Percentiles rank a stretch among this genome's conserved stretches.
Evolutionary conservation across 2,888 invertebrate genomes (phyloP).

Genomic region (Mayetiola destructor): DNA sequence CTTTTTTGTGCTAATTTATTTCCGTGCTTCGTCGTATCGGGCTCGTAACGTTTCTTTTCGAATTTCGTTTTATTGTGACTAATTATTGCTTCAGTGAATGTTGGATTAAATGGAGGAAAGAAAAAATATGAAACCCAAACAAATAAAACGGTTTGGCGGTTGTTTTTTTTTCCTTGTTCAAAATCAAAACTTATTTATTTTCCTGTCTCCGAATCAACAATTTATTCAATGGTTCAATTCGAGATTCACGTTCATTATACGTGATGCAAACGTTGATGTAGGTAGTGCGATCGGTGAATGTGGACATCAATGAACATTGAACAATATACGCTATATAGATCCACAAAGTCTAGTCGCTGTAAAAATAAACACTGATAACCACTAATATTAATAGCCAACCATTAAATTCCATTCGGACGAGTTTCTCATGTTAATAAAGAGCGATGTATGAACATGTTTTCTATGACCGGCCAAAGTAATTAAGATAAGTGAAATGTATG

Average conservation of each 20-base stretch:
- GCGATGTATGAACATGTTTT: background rate
- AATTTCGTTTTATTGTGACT: background rate
- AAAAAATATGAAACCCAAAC: background rate
- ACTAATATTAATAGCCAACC: constrained; percentile 2
- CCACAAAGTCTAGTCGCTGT: background rate
- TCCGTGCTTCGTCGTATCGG: background rate
- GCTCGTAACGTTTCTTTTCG: background rate
- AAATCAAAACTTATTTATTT: background rate
- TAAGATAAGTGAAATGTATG: constrained; percentile 12
- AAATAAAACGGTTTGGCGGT: background rate
- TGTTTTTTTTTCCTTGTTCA: background rate
- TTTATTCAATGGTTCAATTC: too few relatives aligned
- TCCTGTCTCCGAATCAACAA: background rate
- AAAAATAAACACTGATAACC: background rate
- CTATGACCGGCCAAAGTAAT: constrained; percentile 10
- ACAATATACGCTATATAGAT: background rate
- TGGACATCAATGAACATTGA: background rate
- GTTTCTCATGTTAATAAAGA: background rate
- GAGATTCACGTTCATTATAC: too few relatives aligned
- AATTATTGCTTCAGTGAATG: background rate
- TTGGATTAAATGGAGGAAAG: background rate
- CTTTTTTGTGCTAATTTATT: background rate
- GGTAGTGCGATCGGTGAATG: background rate
- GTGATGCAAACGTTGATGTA: constrained; percentile 1
- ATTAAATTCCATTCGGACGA: background rate